Percentiles rank a stretch among this genome's conserved stretches.
These are phyloP conservation scores for Hypsopygia costalis DNA, from an alignment of 2,888 invertebrate species.

Conservation along the genomic window DNA sequence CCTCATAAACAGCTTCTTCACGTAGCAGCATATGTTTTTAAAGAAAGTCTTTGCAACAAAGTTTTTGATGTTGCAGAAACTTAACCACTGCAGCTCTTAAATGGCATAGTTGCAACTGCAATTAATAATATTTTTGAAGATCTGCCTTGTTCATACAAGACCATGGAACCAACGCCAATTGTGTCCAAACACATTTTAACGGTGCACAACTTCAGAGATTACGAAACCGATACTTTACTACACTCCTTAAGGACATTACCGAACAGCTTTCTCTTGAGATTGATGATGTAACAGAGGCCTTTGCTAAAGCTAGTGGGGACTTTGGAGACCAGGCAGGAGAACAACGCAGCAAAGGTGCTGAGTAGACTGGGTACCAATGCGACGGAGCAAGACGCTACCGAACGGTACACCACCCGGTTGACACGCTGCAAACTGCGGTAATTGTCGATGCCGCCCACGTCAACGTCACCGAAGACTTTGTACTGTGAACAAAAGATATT, in stretches of 20 bases:
- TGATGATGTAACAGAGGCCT: constrained; percentile 40
- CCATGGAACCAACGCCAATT: too few relatives aligned
- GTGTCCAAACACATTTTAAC: too few relatives aligned
- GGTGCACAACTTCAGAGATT: background rate
- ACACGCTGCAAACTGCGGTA: constrained; percentile 62
- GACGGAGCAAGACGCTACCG: constrained; percentile 44
- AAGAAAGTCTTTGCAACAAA: too few relatives aligned
- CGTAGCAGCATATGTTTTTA: too few relatives aligned
- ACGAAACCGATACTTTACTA: constrained; percentile 10
- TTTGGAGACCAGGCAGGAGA: constrained; percentile 41
- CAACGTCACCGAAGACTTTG: constrained; percentile 48
- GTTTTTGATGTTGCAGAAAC: too few relatives aligned
- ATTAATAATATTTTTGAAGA: too few relatives aligned
- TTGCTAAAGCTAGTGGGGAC: constrained; percentile 36
- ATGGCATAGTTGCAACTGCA: too few relatives aligned
- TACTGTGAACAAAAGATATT: constrained; percentile 47
- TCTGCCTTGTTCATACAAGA: too few relatives aligned
- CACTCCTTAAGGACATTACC: constrained; percentile 32
- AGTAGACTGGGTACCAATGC: constrained; percentile 37
- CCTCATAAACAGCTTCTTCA: too few relatives aligned
- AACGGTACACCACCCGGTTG: constrained; percentile 59
- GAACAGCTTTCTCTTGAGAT: constrained; percentile 47
- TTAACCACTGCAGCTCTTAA: too few relatives aligned
- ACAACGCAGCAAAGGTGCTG: constrained; percentile 32
- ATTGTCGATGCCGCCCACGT: constrained; percentile 62